Conservation (phyloP, 2,888 invertebrate genomes). For the Rhagonycha fulva region DNA sequence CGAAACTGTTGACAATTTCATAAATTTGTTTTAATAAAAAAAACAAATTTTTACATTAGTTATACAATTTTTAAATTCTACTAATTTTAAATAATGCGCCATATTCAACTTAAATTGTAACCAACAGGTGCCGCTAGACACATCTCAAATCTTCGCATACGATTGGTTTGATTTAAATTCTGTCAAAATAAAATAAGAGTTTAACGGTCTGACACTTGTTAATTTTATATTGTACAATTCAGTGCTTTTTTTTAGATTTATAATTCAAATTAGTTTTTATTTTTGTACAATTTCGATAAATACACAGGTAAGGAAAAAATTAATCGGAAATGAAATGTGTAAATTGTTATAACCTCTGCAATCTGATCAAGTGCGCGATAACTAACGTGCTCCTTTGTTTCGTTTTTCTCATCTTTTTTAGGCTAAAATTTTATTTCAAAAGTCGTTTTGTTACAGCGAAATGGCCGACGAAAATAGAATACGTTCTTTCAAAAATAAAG, state of each 20-base stretch:
- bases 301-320: neutral
- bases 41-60: too few species aligned
- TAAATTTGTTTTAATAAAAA: too few species aligned
- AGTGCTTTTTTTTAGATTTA: neutral
- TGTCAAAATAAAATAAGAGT: slow-evolving; percentile 4
- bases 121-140: neutral
- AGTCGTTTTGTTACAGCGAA: neutral
- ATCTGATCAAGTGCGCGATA: neutral
- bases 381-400: neutral
- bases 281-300: neutral
- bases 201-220: slow-evolving; percentile 16
- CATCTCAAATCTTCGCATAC: neutral
- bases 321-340: neutral
- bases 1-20: too few species aligned
- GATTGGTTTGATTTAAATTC: slow-evolving; percentile 9
- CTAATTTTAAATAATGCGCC: neutral
- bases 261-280: neutral
- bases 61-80: neutral
- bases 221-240: neutral
- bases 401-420: neutral
- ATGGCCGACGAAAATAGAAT: slow-evolving; percentile 72
- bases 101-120: neutral
- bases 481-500: slow-evolving; percentile 77
- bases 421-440: neutral
- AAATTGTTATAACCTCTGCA: neutral